phyloP scores from a whole-genome alignment of 2,113 vertebrate species.

The Notechis scutatus region DNA sequence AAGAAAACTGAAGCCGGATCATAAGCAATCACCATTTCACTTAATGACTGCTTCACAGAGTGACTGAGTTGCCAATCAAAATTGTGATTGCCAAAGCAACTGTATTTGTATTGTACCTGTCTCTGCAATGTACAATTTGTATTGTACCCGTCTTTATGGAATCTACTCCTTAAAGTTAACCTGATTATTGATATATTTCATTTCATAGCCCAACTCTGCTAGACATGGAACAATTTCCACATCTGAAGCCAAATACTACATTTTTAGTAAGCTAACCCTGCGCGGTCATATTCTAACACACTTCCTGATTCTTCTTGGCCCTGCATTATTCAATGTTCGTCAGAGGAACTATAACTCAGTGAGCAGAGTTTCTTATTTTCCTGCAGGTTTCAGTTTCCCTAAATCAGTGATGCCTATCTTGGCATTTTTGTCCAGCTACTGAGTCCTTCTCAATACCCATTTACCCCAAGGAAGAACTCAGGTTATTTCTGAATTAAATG shows the following conservation, averaged over 20 bases:
- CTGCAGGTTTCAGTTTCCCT: neutral
- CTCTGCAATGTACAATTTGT: neutral
- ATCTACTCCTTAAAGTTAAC: neutral
- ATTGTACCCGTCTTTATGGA: neutral
- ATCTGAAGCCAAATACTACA: neutral
- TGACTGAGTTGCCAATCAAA: neutral
- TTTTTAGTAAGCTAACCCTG: neutral
- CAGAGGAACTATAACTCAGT: neutral
- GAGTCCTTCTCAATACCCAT: neutral
- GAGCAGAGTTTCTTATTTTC: neutral
- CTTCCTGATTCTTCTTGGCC: neutral
- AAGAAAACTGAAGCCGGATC: neutral
- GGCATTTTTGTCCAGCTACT: neutral
- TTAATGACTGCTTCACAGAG: neutral
- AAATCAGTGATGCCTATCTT: neutral
- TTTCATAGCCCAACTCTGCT: neutral
- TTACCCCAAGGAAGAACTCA: neutral
- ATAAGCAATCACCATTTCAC: neutral
- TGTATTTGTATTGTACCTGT: neutral
- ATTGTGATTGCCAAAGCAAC: neutral
- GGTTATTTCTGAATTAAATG: neutral
- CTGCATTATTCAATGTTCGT: neutral
- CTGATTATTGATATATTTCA: neutral
- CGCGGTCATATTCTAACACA: neutral
- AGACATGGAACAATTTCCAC: neutral